Evolutionary conservation across 2,888 invertebrate genomes (phyloP).

Genomic region (Stegophylla sp.): DNA sequence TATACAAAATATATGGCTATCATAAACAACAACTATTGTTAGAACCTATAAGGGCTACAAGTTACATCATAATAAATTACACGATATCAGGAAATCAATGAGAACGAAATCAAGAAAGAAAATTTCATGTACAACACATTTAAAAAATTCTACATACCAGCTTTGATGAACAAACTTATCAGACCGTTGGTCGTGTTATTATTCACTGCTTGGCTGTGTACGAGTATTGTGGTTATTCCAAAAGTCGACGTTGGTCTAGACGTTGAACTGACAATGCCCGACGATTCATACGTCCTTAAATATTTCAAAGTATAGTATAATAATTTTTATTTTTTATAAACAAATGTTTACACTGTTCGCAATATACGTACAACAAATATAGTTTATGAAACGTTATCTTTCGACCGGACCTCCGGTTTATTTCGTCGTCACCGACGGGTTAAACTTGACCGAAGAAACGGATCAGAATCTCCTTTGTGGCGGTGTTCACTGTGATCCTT

Average conservation of each 20-base stretch:
- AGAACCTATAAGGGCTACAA: neutral
- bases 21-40: too few species aligned
- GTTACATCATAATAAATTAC: neutral
- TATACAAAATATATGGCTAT: too few species aligned
- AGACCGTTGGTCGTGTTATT: slow-evolving; percentile 79
- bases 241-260: slow-evolving; percentile 93
- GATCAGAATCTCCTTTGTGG: slow-evolving; percentile 86
- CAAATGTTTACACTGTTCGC: slow-evolving; percentile 17
- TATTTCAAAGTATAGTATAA: slow-evolving; percentile 76
- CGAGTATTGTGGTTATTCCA: slow-evolving; percentile 86
- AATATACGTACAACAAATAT: too few species aligned
- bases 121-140: slow-evolving; percentile 86
- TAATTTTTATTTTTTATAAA: neutral
- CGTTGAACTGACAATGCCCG: slow-evolving; percentile 96
- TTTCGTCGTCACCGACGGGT: slow-evolving; percentile 83
- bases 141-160: slow-evolving; percentile 84
- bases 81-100: slow-evolving; percentile 18
- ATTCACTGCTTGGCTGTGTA: slow-evolving; percentile 91
- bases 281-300: slow-evolving; percentile 92
- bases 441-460: slow-evolving; percentile 73
- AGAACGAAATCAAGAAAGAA: slow-evolving; percentile 67
- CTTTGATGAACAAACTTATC: slow-evolving; percentile 78
- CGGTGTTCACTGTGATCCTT: slow-evolving; percentile 76
- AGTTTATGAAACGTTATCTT: slow-evolving; percentile 80
- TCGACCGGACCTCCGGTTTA: slow-evolving; percentile 93